A percentile compares a stretch with the other conserved stretches of the same genome.
These are phyloP conservation scores for Campylomormyrus tamandua DNA, from an alignment of 2,113 vertebrate species.

Conservation along the genomic window DNA sequence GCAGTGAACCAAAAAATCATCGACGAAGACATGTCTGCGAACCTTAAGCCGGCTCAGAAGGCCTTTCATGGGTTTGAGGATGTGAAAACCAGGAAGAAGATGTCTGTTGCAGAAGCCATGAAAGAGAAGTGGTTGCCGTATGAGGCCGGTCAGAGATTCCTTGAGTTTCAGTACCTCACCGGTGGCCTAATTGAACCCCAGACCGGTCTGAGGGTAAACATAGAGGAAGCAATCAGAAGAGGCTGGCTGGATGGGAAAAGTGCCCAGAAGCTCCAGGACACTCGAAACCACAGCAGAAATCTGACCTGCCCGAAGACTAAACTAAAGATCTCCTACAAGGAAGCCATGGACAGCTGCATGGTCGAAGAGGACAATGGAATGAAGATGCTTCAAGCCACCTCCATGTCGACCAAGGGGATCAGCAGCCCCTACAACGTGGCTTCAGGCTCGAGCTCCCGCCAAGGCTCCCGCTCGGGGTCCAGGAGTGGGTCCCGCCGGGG, in stretches of 20 bases:
- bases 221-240: conserved; percentile 82
- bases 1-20: conserved; percentile 74
- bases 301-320: conserved; percentile 97
- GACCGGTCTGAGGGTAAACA: conserved; percentile 66
- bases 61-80: conserved; percentile 88
- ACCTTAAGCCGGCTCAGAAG: conserved; percentile 89
- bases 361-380: conserved; percentile 87
- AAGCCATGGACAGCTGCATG: conserved; percentile 91
- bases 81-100: conserved; percentile 79
- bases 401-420: conserved; percentile 88
- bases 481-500: conserved; percentile 74
- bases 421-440: conserved; percentile 93
- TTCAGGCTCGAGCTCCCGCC: conserved; percentile 76
- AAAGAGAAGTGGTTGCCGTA: conserved; percentile 93
- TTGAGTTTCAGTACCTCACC: conserved; percentile 91
- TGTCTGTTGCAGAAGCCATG: conserved; percentile 90
- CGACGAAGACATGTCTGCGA: conserved; percentile 79
- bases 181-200: conserved; percentile 86
- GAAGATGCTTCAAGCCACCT: conserved; percentile 87
- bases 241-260: conserved; percentile 78
- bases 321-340: conserved; percentile 93
- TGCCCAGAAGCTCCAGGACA: conserved; percentile 84
- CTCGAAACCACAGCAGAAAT: conserved; percentile 73
- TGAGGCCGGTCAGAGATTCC: conserved; percentile 88
- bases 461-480: conserved; percentile 66